Evolutionary conservation across 2,888 invertebrate species (phyloP), one percentile per base, ranked within the genome.

Genomic region (Cybosia mesomella): DNA sequence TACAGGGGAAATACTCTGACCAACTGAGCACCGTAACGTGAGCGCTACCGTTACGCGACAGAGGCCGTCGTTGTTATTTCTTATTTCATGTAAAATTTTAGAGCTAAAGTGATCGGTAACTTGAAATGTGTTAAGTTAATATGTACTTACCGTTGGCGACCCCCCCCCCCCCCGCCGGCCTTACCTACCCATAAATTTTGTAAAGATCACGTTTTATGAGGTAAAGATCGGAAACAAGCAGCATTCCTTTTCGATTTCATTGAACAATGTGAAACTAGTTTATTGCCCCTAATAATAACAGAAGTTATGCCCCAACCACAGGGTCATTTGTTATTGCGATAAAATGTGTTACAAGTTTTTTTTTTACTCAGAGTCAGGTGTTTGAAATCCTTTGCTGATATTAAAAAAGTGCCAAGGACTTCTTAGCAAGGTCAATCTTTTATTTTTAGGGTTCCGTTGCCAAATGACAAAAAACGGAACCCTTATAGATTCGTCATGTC

Each of bases 201-300:
- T 66, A 18, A 8, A 3, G n/a, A 75, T 60, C 60, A 68, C 70
- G 61, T 70, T 62, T 62, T 62, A 53, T 11, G 49, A 49, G 8
- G 66, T 75, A 70, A 75, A 68, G 67, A 71, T 72, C 76, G 84
- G 83, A 85, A 83, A 80, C 74, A 70, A 71, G 74, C 75, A 73
- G 76, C 80, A 80, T 83, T 85, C 83, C 77, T 79, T 73, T 76
- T 81, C 80, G 77, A 71, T 55, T 59, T 55, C 18, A 66, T 65
- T 59, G n/a, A 54, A 59, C n/a, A 66, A 60, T 32, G 21, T 11
- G 2, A 18, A 22, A 57, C 43, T 43, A 34, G 55, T 61, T 55
- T 55, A 55, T 49, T 39, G 18, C 18, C 58, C 39, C 3, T 39
- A 13, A 49, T n/a, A 62, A 49, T 53, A 32, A 15, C 32, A n/a